Percentiles rank a stretch among this genome's conserved stretches.
phyloP scores from a whole-genome alignment of 2,888 invertebrate species.

The Liposcelis brunnea region DNA sequence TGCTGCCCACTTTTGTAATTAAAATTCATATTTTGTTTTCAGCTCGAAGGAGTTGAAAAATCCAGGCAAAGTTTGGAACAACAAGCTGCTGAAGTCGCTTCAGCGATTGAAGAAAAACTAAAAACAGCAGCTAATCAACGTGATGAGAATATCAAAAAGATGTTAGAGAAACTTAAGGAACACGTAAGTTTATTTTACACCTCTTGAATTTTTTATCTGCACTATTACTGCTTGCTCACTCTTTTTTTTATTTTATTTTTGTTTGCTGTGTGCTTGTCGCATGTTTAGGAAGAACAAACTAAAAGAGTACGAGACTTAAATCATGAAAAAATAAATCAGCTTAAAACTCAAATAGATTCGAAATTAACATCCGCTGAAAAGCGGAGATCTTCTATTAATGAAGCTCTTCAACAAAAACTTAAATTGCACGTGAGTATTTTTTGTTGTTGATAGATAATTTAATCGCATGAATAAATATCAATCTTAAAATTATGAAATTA shows the following conservation, averaged over 20 bases:
- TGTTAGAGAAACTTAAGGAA: conserved; percentile 78
- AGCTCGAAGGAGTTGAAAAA: conserved; percentile 38
- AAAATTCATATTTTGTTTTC: conserved; percentile 11
- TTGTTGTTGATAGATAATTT: conserved; percentile 8
- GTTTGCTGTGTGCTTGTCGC: conserved; percentile 13
- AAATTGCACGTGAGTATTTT: conserved; percentile 50
- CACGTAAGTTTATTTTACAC: conserved; percentile 45
- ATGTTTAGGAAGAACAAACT: conserved; percentile 52
- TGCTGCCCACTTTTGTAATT: neutral
- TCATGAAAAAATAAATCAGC: conserved; percentile 45
- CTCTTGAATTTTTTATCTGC: conserved; percentile 11
- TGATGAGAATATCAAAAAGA: conserved; percentile 79
- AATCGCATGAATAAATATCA: conserved; percentile 1
- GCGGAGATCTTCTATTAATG: conserved; percentile 55
- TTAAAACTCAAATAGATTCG: conserved; percentile 49
- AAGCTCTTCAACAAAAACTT: conserved; percentile 59
- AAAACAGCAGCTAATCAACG: conserved; percentile 75
- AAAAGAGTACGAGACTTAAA: conserved; percentile 50
- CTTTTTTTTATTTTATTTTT: conserved; percentile 21
- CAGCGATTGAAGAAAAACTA: conserved; percentile 74
- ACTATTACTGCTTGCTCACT: conserved; percentile 12
- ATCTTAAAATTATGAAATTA: conserved; percentile 13
- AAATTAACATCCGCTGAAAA: conserved; percentile 50
- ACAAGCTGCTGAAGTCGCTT: conserved; percentile 70
- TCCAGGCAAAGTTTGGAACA: conserved; percentile 62